Evolutionary conservation across 2,113 vertebrate genomes (phyloP).

Genomic region (Nibea albiflora): DNA sequence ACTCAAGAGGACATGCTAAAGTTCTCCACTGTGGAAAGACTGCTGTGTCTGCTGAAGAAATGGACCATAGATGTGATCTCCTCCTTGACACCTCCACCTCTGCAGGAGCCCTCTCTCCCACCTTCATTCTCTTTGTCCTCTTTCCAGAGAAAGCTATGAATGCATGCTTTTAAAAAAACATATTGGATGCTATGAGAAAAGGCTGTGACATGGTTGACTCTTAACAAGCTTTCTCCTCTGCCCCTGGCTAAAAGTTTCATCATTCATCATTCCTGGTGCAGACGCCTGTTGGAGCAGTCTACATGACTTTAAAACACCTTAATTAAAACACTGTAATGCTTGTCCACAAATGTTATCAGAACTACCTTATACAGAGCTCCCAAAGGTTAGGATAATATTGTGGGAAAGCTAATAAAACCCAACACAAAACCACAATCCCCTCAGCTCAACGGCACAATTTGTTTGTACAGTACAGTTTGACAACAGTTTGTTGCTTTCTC

Average conservation of each 20-base stretch:
- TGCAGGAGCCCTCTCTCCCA: slow-evolving; percentile 18
- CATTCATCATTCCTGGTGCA: slow-evolving; percentile 37
- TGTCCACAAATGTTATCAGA: slow-evolving; percentile 15
- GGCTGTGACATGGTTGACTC: not conserved
- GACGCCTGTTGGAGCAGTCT: slow-evolving; percentile 30
- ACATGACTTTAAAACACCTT: slow-evolving; percentile 29
- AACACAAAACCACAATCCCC: too few species aligned
- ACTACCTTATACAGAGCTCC: too few species aligned
- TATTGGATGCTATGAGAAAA: slow-evolving; percentile 53
- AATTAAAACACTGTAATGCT: slow-evolving; percentile 45
- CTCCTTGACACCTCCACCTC: slow-evolving; percentile 40
- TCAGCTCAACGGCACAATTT: too few species aligned
- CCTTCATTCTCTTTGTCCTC: slow-evolving; percentile 38
- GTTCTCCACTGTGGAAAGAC: slow-evolving; percentile 32
- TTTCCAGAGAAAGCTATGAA: slow-evolving; percentile 69
- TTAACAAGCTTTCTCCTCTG: slow-evolving; percentile 19
- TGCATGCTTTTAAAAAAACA: slow-evolving; percentile 72
- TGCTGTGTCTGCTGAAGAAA: slow-evolving; percentile 29
- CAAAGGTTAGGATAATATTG: too few species aligned
- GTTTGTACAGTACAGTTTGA: too few species aligned
- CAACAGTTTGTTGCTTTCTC: too few species aligned
- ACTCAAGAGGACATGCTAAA: slow-evolving; percentile 54
- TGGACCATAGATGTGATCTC: slow-evolving; percentile 43
- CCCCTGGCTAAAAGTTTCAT: slow-evolving; percentile 18
- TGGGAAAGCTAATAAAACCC: too few species aligned